Evolutionary conservation across 2,888 invertebrate genomes (phyloP), one percentile per base, ranked within the genome.

Genomic region (Silvanus unidentatus): DNA sequence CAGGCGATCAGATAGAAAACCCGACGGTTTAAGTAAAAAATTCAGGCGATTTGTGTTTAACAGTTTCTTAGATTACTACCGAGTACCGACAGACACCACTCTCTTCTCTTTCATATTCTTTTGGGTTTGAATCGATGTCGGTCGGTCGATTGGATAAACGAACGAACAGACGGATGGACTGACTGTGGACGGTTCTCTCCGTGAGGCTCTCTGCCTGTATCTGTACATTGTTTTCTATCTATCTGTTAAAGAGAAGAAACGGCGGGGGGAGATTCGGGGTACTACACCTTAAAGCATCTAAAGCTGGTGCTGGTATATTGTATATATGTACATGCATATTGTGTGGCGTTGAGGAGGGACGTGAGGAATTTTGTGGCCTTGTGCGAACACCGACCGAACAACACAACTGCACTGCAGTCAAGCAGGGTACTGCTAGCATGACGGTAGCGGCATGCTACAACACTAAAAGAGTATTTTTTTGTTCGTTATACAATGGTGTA

Each of bases 371-470:
- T 64, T 69, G 69, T 71, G 71, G 71, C 71, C 72, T 71, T 72
- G 70, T 70, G 65, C 57, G 58, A 22, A 22, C 22, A 22, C n/a
- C n/a, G 70, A 69, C 65, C 57, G 58, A 22, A 22, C 22, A 22
- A n/a, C n/a, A n/a, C n/a, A n/a, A 22, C 3, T 8, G 22, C 3
- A 65, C 70, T 69, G 71, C 68, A 70, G 70, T 68, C 66, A 67
- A 78, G 78, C 78, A 77, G 76, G 64, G 65, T 65, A 62, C 78
- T 72, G 74, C 76, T 75, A 76, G 75, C 76, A 76, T 76, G 77
- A 75, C 63, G 65, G 68, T 77, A 77, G 76, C 75, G 64, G 61
- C 59, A 66, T 66, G 67, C 61, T 48, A 64, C 59, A 63, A 59
- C 55, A 59, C 56, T 54, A 22, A 22, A 22, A 22, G 4, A 22